Evolutionary conservation across 2,797 vertebrate genomes (phyloP).

Genomic region (Etheostoma perlongum): DNA sequence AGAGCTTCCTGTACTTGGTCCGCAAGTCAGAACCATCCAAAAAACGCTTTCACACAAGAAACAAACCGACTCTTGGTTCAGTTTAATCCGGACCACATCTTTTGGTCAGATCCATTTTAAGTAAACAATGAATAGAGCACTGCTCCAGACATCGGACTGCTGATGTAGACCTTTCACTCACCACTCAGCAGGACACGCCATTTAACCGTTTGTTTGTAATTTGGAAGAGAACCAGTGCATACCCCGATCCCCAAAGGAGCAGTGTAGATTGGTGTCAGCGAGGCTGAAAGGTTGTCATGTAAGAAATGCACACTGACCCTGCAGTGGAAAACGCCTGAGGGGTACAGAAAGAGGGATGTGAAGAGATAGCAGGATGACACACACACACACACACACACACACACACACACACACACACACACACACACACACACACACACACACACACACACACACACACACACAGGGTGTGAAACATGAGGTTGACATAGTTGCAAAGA

Average conservation of each 20-base stretch:
- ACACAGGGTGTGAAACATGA: background rate
- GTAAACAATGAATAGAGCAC: no score
- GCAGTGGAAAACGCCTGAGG: conserved; percentile 13
- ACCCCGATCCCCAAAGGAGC: background rate
- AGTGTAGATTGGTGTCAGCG: conserved; percentile 8
- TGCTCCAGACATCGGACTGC: background rate
- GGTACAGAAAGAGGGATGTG: background rate
- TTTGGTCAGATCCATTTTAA: no score
- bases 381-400: background rate
- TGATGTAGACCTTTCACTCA: background rate
- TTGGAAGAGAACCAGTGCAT: background rate
- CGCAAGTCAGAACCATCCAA: no score
- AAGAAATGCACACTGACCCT: conserved; percentile 16
- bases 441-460: background rate
- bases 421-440: conserved; percentile 12
- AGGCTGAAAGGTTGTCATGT: conserved; percentile 16
- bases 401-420: background rate
- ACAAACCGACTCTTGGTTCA: no score
- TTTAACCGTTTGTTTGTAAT: background rate
- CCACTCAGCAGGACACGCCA: no score
- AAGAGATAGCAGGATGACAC: conserved; percentile 23
- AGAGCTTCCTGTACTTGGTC: no score
- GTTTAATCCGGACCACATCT: no score
- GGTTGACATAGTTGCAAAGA: background rate
- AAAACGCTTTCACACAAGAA: no score